Evolutionary conservation across 2,888 invertebrate species (phyloP).

Genomic region (Callinectes sapidus): DNA sequence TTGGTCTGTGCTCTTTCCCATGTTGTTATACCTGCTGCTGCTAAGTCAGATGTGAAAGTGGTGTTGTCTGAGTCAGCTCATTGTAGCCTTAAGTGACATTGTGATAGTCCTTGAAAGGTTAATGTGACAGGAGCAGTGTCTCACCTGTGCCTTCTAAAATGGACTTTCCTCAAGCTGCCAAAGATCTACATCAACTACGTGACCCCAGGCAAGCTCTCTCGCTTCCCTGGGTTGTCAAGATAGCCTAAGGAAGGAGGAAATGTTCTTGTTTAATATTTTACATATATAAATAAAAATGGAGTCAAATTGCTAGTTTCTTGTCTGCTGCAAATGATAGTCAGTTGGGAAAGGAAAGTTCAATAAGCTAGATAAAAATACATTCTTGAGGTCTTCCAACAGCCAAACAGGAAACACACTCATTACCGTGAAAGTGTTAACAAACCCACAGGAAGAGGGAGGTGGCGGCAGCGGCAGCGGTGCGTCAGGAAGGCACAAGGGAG

Average conservation of each 20-base stretch:
- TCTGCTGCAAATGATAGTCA: neutral
- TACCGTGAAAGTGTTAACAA: neutral
- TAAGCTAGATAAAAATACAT: slow-evolving; percentile 34
- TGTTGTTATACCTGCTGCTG: slow-evolving; percentile 21
- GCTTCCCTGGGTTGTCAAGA: slow-evolving; percentile 10
- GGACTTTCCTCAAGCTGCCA: slow-evolving; percentile 33
- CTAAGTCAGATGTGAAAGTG: slow-evolving; percentile 23
- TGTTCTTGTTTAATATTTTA: slow-evolving; percentile 32
- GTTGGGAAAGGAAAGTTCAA: slow-evolving; percentile 15
- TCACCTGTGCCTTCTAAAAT: slow-evolving; percentile 27
- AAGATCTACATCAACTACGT: slow-evolving; percentile 30
- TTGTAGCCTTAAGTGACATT: slow-evolving; percentile 18
- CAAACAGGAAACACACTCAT: neutral
- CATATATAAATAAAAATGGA: slow-evolving; percentile 19
- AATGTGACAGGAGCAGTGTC: slow-evolving; percentile 20
- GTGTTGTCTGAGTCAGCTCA: neutral
- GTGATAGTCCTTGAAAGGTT: slow-evolving; percentile 13
- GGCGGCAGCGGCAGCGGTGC: slow-evolving; percentile 29
- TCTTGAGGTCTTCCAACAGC: slow-evolving; percentile 26
- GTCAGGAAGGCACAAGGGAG: slow-evolving; percentile 28
- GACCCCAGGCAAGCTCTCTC: neutral
- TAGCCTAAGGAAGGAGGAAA: slow-evolving; percentile 27
- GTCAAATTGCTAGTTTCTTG: neutral
- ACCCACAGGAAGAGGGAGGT: neutral
- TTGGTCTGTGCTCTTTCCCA: neutral